Evolutionary conservation across 2,797 vertebrate species (phyloP).

Genomic region (Kryptolebias ocellatus): DNA sequence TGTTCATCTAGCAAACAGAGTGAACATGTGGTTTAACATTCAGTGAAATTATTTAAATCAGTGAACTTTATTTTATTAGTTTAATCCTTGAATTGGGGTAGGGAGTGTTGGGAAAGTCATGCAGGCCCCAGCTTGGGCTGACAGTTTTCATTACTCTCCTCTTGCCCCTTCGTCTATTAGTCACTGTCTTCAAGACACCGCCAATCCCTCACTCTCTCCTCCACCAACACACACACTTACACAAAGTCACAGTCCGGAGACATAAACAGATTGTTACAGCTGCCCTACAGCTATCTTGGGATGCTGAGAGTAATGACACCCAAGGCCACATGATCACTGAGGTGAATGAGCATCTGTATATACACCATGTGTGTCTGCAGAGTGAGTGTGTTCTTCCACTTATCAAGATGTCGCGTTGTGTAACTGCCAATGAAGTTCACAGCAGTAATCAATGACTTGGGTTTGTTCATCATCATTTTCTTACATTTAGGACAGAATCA

Average conservation of each 20-base stretch:
- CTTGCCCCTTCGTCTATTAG: conserved; percentile 20
- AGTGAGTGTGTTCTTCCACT: background rate
- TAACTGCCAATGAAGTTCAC: background rate
- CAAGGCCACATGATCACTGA: conserved; percentile 68
- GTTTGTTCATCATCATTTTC: background rate
- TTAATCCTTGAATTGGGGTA: conserved; percentile 17
- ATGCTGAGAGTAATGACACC: conserved; percentile 74
- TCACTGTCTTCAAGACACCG: conserved; percentile 38
- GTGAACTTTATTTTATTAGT: conserved; percentile 8
- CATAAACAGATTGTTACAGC: conserved; percentile 66
- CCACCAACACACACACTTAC: conserved; percentile 15
- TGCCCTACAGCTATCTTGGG: conserved; percentile 73
- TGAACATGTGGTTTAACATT: too few species aligned
- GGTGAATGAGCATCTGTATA: conserved; percentile 37
- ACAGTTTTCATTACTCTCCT: conserved; percentile 58
- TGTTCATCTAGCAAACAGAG: too few species aligned
- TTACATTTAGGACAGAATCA: background rate
- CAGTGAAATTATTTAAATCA: conserved; percentile 6
- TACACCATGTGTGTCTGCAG: conserved; percentile 2
- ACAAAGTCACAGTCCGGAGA: conserved; percentile 39
- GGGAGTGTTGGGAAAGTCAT: conserved; percentile 33
- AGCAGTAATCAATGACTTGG: background rate
- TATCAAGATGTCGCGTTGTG: background rate
- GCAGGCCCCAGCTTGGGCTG: conserved; percentile 40
- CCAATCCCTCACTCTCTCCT: conserved; percentile 34